Evolutionary conservation across 2,888 invertebrate genomes (phyloP).

Genomic region (Willowsia nigromaculata): DNA sequence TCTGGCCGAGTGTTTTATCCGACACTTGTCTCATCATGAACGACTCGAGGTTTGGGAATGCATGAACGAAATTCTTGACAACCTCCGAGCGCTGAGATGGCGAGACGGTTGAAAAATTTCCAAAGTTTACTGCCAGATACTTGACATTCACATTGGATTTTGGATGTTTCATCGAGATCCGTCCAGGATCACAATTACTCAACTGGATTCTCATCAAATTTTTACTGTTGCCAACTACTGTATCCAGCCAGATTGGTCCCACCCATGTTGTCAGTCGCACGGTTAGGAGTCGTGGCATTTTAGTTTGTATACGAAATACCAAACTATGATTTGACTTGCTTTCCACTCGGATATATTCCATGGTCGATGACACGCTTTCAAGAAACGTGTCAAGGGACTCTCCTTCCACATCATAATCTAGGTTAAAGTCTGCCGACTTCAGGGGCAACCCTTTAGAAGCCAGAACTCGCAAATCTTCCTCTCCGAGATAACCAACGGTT

Average conservation of each 20-base stretch:
- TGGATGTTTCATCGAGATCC: slow-evolving; percentile 52
- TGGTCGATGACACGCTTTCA: slow-evolving; percentile 50
- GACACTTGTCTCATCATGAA: slow-evolving; percentile 73
- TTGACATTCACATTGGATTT: slow-evolving; percentile 52
- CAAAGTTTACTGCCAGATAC: slow-evolving; percentile 72
- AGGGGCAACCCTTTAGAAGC: slow-evolving; percentile 43
- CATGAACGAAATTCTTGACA: slow-evolving; percentile 53
- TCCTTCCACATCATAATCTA: slow-evolving; percentile 50
- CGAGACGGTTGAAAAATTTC: slow-evolving; percentile 57
- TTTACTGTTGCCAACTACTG: slow-evolving; percentile 56
- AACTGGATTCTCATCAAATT: slow-evolving; percentile 69
- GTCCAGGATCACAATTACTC: slow-evolving; percentile 59
- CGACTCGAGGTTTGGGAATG: slow-evolving; percentile 63
- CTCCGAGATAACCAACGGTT: slow-evolving; percentile 18
- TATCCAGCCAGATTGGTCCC: slow-evolving; percentile 64
- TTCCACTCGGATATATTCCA: slow-evolving; percentile 65
- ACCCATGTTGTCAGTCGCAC: slow-evolving; percentile 70
- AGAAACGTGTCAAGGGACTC: slow-evolving; percentile 63
- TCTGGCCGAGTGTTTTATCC: slow-evolving; percentile 68
- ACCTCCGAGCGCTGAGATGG: slow-evolving; percentile 51
- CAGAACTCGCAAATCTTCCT: slow-evolving; percentile 30
- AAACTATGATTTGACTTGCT: slow-evolving; percentile 49
- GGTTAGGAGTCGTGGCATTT: slow-evolving; percentile 58
- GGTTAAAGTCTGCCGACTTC: slow-evolving; percentile 59
- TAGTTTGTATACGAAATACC: slow-evolving; percentile 45